These are phyloP conservation scores for Gymnodraco acuticeps DNA, from an alignment of 2,797 vertebrate species.

Conservation along the genomic window DNA sequence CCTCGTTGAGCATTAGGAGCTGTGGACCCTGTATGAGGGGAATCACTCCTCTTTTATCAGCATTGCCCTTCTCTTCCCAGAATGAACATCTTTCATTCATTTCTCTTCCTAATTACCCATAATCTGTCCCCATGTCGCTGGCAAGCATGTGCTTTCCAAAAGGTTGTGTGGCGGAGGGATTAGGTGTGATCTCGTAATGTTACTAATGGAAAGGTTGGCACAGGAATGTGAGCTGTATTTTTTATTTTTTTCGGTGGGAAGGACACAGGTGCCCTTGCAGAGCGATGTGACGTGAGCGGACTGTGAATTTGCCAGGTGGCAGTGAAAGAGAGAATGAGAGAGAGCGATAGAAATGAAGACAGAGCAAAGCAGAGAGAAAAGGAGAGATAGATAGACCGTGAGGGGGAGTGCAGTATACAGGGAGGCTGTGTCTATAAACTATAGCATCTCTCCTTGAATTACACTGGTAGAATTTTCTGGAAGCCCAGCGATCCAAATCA, in stretches of 20 bases:
- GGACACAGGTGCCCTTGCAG: constrained; percentile 91
- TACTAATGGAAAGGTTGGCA: constrained; percentile 86
- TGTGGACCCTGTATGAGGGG: constrained; percentile 69
- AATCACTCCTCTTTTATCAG: constrained; percentile 75
- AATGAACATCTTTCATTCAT: constrained; percentile 78
- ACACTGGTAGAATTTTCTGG: constrained; percentile 72
- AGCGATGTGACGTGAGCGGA: constrained; percentile 88
- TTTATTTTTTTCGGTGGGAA: constrained; percentile 77
- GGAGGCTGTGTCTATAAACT: constrained; percentile 74
- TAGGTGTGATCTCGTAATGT: constrained; percentile 83
- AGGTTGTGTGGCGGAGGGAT: constrained; percentile 72
- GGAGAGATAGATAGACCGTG: constrained; percentile 69
- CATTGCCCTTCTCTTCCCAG: constrained; percentile 68
- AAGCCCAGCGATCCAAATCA: constrained; percentile 52
- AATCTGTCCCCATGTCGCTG: constrained; percentile 68
- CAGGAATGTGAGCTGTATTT: constrained; percentile 77
- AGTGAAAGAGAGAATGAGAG: constrained; percentile 77
- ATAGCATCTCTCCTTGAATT: constrained; percentile 67
- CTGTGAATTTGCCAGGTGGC: constrained; percentile 90
- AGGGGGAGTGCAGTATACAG: constrained; percentile 74
- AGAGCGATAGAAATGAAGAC: constrained; percentile 70
- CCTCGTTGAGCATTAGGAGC: constrained; percentile 72
- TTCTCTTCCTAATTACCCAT: constrained; percentile 74
- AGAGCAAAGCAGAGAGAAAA: constrained; percentile 78
- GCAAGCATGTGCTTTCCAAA: constrained; percentile 68